Conservation (phyloP, 2,113 vertebrate species). For the Tragulus kanchil region DNA sequence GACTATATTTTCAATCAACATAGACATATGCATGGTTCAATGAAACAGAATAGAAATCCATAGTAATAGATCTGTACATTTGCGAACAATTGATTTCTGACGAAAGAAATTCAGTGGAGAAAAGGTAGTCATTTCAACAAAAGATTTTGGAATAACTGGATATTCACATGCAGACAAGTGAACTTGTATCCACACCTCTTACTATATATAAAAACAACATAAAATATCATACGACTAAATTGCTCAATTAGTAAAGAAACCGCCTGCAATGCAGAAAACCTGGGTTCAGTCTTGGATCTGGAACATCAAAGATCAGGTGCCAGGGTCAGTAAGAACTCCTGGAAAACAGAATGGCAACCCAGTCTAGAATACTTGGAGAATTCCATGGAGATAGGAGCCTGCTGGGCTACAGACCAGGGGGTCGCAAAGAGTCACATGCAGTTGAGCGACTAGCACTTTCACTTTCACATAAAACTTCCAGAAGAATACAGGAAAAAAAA, state of each 20-base stretch:
- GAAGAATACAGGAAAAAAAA: background rate
- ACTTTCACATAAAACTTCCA: background rate
- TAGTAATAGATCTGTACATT: background rate
- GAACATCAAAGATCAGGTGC: too few species aligned
- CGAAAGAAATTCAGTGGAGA: background rate
- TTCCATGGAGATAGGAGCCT: too few species aligned
- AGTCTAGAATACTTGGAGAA: too few species aligned
- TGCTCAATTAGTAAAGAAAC: too few species aligned
- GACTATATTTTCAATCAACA: too few species aligned
- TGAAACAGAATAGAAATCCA: background rate
- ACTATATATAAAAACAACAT: background rate
- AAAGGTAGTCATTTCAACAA: background rate
- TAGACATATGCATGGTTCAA: background rate
- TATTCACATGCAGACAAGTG: background rate
- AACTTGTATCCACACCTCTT: background rate
- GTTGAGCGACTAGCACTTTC: too few species aligned
- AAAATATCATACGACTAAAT: background rate
- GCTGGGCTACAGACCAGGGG: too few species aligned
- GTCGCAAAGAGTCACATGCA: too few species aligned
- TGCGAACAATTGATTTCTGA: conserved; percentile 43
- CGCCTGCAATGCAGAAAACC: too few species aligned
- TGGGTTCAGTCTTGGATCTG: too few species aligned
- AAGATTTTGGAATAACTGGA: background rate
- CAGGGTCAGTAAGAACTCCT: too few species aligned
- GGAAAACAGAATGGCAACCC: too few species aligned